Evolutionary conservation across 2,797 vertebrate species (phyloP).

Genomic region (Centropyge bicolor): DNA sequence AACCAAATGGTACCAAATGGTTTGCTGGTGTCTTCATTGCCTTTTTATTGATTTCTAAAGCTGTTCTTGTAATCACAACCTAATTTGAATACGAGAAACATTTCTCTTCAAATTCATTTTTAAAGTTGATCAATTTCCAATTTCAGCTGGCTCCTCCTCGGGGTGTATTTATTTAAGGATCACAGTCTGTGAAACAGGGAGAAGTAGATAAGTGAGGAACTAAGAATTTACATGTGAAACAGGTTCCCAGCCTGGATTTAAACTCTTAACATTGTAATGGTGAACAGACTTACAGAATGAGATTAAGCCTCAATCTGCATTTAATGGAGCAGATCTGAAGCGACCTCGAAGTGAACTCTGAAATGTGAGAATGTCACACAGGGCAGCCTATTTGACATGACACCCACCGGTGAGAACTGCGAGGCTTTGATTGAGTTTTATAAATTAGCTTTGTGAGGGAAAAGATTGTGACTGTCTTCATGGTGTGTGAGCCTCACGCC

Average conservation of each 20-base stretch:
- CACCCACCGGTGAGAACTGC: constrained; percentile 82
- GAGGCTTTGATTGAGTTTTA: constrained; percentile 84
- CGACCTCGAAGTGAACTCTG: constrained; percentile 88
- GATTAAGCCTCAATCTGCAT: constrained; percentile 86
- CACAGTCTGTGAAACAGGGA: constrained; percentile 73
- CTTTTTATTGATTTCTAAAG: constrained; percentile 8
- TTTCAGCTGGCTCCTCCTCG: constrained; percentile 40
- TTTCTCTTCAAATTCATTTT: neutral
- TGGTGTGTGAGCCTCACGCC: constrained; percentile 43
- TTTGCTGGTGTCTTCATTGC: neutral
- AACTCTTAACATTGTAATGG: constrained; percentile 86
- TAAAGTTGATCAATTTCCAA: constrained; percentile 17
- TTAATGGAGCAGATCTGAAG: constrained; percentile 86
- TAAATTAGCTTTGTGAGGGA: constrained; percentile 81
- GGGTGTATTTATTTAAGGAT: constrained; percentile 80
- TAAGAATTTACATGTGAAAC: constrained; percentile 88
- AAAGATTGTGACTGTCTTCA: constrained; percentile 59
- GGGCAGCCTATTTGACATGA: constrained; percentile 85
- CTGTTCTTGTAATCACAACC: neutral
- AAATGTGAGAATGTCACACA: constrained; percentile 86
- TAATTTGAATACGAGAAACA: neutral
- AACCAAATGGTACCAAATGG: constrained; percentile 21
- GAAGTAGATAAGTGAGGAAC: constrained; percentile 72
- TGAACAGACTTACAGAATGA: constrained; percentile 86
- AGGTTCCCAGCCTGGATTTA: constrained; percentile 83